phyloP scores from a whole-genome alignment of 2,113 vertebrate species.

The Colius striatus region DNA sequence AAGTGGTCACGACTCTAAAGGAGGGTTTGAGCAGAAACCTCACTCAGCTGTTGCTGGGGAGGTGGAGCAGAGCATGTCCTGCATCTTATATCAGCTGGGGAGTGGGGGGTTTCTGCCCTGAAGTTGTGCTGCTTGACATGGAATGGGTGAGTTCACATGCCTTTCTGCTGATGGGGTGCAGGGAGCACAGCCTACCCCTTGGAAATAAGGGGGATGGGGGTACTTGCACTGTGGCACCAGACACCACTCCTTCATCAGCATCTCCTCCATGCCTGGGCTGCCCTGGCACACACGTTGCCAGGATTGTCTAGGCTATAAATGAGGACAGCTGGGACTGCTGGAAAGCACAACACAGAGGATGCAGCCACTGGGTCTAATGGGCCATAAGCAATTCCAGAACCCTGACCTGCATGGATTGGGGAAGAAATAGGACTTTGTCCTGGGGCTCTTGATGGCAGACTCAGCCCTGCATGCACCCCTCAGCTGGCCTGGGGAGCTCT shows the following conservation, averaged over 20 bases:
- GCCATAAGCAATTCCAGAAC: fast-evolving
- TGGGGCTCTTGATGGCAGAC: not conserved
- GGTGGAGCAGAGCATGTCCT: not conserved
- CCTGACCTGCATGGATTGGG: fast-evolving
- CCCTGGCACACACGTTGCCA: fast-evolving
- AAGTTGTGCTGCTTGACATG: not conserved
- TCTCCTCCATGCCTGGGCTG: not conserved
- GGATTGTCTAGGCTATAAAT: not conserved
- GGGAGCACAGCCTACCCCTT: not conserved
- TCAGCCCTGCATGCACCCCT: not conserved
- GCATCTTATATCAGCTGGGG: not conserved
- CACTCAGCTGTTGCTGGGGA: not conserved
- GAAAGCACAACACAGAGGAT: not conserved
- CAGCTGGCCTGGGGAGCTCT: not conserved
- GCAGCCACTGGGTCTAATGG: fast-evolving
- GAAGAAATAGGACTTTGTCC: not conserved
- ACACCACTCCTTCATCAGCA: not conserved
- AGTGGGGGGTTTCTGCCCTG: not conserved
- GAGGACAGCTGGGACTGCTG: not conserved
- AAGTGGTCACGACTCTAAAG: not conserved
- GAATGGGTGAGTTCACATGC: not conserved
- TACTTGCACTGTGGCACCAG: not conserved
- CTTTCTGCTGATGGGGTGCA: not conserved
- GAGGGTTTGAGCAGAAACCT: not conserved
- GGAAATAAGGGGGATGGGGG: too few relatives aligned